Evolutionary conservation across 2,797 vertebrate species (phyloP).

Genomic region (Acomys russatus): DNA sequence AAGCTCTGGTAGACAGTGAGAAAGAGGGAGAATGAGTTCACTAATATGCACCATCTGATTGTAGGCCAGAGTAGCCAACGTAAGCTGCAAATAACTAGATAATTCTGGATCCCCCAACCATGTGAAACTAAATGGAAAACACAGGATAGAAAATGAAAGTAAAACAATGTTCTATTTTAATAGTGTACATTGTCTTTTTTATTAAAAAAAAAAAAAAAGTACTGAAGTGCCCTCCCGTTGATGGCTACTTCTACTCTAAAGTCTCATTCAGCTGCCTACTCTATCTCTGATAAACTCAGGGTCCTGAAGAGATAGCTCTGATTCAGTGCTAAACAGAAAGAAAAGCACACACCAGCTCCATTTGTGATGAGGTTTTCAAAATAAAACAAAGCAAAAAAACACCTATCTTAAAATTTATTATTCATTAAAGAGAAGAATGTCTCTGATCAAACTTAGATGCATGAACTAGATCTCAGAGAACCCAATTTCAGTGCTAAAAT

Average conservation of each 20-base stretch:
- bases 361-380: background rate
- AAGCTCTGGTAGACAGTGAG: conserved; percentile 1
- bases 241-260: conserved; percentile 45
- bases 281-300: background rate
- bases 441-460: background rate
- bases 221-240: background rate
- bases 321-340: conserved; percentile 35
- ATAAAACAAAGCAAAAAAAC: background rate
- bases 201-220: background rate
- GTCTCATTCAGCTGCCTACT: background rate
- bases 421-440: conserved; percentile 25
- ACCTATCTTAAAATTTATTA: conserved; percentile 47
- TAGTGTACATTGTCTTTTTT: background rate
- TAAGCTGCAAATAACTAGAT: conserved; percentile 13
- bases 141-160: background rate
- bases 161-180: background rate
- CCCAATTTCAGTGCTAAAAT: background rate
- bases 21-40: conserved; percentile 18
- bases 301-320: background rate
- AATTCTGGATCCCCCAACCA: background rate
- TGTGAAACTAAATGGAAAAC: conserved; percentile 57
- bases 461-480: conserved; percentile 17
- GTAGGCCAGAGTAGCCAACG: background rate
- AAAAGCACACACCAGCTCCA: background rate
- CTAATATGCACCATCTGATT: conserved; percentile 15